Conservation (phyloP, 2,888 invertebrate genomes). For the Orchesella flavescens region DNA sequence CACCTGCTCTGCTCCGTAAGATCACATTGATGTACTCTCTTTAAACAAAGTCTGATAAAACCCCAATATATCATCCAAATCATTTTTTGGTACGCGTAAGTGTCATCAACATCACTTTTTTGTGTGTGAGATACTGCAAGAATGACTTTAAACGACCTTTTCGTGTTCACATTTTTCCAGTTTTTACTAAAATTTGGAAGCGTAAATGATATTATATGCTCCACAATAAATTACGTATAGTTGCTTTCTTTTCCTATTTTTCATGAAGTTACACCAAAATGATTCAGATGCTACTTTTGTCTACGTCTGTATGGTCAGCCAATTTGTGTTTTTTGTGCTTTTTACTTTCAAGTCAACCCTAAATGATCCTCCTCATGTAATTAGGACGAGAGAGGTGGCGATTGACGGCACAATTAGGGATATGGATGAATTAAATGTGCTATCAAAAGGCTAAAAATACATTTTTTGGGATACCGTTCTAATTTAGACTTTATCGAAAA, state of each 20-base stretch:
- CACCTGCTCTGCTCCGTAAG: background rate
- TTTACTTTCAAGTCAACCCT: background rate
- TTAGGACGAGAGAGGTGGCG: background rate
- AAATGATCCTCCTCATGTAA: background rate
- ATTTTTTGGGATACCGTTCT: background rate
- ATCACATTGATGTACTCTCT: background rate
- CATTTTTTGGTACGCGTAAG: background rate
- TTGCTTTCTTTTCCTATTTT: too few relatives aligned
- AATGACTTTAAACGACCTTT: conserved; percentile 51
- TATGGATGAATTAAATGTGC: background rate
- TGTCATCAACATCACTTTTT: background rate
- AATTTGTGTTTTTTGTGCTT: background rate
- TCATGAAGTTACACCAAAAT: too few relatives aligned
- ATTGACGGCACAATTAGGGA: background rate
- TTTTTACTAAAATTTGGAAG: background rate
- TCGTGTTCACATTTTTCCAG: conserved; percentile 41
- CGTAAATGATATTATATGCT: too few relatives aligned
- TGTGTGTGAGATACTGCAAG: background rate
- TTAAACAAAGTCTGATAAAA: background rate
- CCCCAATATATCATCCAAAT: background rate
- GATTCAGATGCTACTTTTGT: too few relatives aligned
- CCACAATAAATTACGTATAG: too few relatives aligned
- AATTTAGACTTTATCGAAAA: conserved; percentile 88
- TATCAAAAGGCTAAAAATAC: background rate
- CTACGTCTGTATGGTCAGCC: too few relatives aligned